phyloP scores from a whole-genome alignment of 2,888 invertebrate species.

The Macrophya annulata region DNA sequence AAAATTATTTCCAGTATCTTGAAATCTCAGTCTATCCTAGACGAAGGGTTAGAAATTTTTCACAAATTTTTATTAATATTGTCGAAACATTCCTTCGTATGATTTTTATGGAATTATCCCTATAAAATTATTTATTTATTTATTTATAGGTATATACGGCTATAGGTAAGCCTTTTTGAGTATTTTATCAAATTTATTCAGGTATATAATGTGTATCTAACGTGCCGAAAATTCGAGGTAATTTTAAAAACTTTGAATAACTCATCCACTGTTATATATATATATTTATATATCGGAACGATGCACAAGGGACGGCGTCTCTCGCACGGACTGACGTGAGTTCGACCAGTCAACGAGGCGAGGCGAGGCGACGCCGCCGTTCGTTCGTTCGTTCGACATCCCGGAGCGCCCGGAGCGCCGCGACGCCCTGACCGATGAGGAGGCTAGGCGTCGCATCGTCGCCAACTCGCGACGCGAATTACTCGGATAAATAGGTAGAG shows the following conservation, averaged over 20 bases:
- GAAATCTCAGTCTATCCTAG: too few species aligned
- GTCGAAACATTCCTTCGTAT: too few species aligned
- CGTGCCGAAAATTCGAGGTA: background rate
- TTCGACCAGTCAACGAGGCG: conserved; percentile 38
- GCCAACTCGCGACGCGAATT: conserved; percentile 1
- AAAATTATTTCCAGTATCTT: too few species aligned
- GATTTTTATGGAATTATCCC: too few species aligned
- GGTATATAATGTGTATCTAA: background rate
- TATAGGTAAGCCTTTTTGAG: too few species aligned
- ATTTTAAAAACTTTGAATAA: background rate
- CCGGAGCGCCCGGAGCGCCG: conserved; percentile 45
- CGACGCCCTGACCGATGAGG: conserved; percentile 39
- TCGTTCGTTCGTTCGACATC: conserved; percentile 8
- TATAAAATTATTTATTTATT: too few species aligned
- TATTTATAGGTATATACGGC: too few species aligned
- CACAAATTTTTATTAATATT: too few species aligned
- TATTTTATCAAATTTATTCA: too few species aligned
- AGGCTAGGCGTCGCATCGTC: conserved; percentile 36
- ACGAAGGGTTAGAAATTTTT: too few species aligned
- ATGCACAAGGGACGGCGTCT: conserved; percentile 49
- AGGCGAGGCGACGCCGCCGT: conserved; percentile 23
- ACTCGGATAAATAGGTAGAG: background rate
- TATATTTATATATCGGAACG: background rate
- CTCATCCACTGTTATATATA: background rate
- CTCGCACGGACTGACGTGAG: conserved; percentile 22